Evolutionary conservation across 2,113 vertebrate species (phyloP).

Genomic region (Conger conger): DNA sequence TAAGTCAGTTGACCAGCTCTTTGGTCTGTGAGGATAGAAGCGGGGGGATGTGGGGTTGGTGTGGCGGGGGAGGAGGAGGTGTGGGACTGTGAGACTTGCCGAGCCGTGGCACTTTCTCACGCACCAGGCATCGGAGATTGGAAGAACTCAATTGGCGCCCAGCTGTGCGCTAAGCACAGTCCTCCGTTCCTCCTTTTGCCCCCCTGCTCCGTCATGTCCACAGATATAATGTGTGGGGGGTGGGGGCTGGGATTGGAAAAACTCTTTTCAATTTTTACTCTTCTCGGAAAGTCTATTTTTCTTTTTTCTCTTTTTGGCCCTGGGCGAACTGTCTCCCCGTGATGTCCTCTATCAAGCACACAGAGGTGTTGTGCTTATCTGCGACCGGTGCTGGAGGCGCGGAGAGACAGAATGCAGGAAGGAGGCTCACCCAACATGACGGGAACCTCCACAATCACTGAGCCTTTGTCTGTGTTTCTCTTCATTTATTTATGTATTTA

Average conservation of each 20-base stretch:
- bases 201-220: constrained; percentile 56
- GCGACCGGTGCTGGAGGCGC: not conserved
- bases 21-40: constrained; percentile 13
- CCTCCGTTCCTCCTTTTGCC: constrained; percentile 49
- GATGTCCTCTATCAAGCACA: constrained; percentile 5
- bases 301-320: not conserved
- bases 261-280: constrained; percentile 27
- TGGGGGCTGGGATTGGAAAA: constrained; percentile 22
- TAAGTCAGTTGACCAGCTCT: not conserved
- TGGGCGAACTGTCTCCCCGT: constrained; percentile 13
- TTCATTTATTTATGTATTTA: not conserved
- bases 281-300: constrained; percentile 21
- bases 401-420: not conserved
- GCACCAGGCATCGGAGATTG: constrained; percentile 47
- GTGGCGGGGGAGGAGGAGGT: no score
- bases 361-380: constrained; percentile 23
- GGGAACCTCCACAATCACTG: not conserved
- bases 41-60: not conserved
- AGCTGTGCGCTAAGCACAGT: constrained; percentile 65
- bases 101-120: constrained; percentile 44
- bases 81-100: not conserved
- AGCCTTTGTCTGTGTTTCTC: not conserved
- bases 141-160: constrained; percentile 62
- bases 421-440: not conserved
- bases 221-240: constrained; percentile 55